Percentiles rank a stretch among this genome's conserved stretches.
These are phyloP conservation scores for Agrochola lychnidis DNA, from an alignment of 2,888 invertebrate genomes.

Conservation along the genomic window DNA sequence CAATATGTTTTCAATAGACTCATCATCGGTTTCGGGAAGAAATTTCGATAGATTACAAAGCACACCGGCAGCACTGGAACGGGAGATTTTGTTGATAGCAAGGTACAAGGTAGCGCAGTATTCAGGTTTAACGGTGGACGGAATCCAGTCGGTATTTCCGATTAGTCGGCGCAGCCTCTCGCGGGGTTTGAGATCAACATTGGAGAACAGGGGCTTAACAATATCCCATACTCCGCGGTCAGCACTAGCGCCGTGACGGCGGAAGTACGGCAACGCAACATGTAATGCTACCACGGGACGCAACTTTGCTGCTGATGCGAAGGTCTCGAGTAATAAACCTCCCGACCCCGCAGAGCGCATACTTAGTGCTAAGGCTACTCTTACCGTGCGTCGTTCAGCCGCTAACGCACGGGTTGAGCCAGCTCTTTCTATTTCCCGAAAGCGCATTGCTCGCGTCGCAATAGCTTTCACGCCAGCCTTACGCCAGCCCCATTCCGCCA, in stretches of 20 bases:
- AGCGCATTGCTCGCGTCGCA: constrained; percentile 73
- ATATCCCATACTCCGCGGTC: constrained; percentile 71
- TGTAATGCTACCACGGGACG: constrained; percentile 68
- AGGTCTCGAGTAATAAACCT: constrained; percentile 29
- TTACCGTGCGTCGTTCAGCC: constrained; percentile 70
- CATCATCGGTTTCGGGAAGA: constrained; percentile 63
- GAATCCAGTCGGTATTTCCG: constrained; percentile 63
- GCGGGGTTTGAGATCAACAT: constrained; percentile 62
- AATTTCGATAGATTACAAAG: constrained; percentile 67
- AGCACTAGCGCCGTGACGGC: constrained; percentile 61
- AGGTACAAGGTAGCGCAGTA: constrained; percentile 72
- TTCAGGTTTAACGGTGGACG: constrained; percentile 70
- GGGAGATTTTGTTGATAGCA: constrained; percentile 59
- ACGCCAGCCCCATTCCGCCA: constrained; percentile 71
- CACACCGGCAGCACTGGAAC: constrained; percentile 54
- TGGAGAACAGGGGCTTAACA: constrained; percentile 69
- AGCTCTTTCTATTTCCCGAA: constrained; percentile 65
- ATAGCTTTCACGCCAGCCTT: constrained; percentile 76
- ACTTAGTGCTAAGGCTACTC: constrained; percentile 71
- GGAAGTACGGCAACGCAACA: constrained; percentile 68
- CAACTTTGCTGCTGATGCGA: constrained; percentile 36
- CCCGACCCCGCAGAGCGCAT: constrained; percentile 24
- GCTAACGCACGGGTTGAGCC: constrained; percentile 66
- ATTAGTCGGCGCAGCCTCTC: constrained; percentile 47
- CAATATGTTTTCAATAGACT: constrained; percentile 66